These are phyloP conservation scores for Larimichthys crocea DNA, from an alignment of 2,113 vertebrate genomes.

Conservation along the genomic window DNA sequence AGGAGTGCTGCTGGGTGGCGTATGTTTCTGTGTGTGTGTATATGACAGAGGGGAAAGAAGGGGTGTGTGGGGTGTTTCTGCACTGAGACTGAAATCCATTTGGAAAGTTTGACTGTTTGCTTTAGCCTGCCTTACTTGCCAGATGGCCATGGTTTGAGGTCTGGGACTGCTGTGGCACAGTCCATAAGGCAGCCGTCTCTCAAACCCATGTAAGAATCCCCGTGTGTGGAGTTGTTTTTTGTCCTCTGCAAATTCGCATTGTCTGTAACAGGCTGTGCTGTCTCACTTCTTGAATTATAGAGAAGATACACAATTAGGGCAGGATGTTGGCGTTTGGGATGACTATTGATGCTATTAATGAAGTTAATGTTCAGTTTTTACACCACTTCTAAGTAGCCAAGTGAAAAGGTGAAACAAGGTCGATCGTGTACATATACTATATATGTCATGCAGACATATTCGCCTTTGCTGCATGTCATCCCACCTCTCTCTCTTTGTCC, in stretches of 20 bases:
- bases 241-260: constrained; percentile 63
- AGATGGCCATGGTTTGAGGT: constrained; percentile 75
- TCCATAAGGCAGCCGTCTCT: constrained; percentile 80
- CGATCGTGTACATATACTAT: background rate
- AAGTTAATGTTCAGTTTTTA: background rate
- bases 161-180: constrained; percentile 73
- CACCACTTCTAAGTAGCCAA: background rate
- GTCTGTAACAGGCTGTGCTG: constrained; percentile 61
- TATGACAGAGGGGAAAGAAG: background rate
- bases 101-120: constrained; percentile 66
- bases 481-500: too few relatives aligned
- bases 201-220: constrained; percentile 76
- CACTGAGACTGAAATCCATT: constrained; percentile 40
- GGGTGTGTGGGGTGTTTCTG: background rate
- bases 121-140: constrained; percentile 60
- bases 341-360: constrained; percentile 26
- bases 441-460: too few relatives aligned
- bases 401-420: constrained; percentile 24
- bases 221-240: constrained; percentile 61
- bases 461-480: too few relatives aligned
- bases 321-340: constrained; percentile 21
- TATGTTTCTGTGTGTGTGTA: constrained; percentile 1
- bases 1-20: background rate
- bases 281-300: constrained; percentile 64
- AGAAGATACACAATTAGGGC: constrained; percentile 33